Percentiles rank a stretch among this genome's conserved stretches.
Evolutionary conservation across 2,797 vertebrate species (phyloP).

Genomic region (Onychomys arenicola): DNA sequence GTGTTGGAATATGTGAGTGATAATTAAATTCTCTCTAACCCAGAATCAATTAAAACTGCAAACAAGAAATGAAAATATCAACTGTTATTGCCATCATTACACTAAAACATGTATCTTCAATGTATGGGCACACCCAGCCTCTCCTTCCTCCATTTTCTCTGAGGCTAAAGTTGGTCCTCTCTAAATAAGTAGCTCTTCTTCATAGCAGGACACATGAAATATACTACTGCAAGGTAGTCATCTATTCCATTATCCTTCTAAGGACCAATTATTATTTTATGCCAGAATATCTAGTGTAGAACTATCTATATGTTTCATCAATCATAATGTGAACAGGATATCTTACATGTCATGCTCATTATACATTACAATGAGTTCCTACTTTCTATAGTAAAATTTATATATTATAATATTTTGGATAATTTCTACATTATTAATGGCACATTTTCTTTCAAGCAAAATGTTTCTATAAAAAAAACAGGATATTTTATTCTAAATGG

Average conservation of each 20-base stretch:
- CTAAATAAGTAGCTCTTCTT: background rate
- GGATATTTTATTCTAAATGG: background rate
- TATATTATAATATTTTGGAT: background rate
- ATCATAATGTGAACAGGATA: background rate
- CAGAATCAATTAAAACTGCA: background rate
- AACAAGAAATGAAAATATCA: background rate
- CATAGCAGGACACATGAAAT: background rate
- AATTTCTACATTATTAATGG: background rate
- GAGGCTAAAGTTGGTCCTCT: background rate
- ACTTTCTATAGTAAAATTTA: background rate
- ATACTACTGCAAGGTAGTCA: background rate
- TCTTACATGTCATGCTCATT: background rate
- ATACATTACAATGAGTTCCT: background rate
- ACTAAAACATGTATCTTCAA: background rate
- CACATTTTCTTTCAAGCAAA: background rate
- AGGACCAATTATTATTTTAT: background rate
- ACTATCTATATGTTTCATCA: background rate
- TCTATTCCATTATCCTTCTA: background rate
- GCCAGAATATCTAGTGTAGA: background rate
- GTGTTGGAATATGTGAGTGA: background rate
- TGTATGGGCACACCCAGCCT: rapidly evolving
- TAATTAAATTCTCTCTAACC: background rate
- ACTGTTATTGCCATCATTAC: background rate
- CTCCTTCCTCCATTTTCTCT: background rate
- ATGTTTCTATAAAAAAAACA: background rate